Conservation (phyloP, 2,797 vertebrate genomes). For the Chloroceryle inda region DNA sequence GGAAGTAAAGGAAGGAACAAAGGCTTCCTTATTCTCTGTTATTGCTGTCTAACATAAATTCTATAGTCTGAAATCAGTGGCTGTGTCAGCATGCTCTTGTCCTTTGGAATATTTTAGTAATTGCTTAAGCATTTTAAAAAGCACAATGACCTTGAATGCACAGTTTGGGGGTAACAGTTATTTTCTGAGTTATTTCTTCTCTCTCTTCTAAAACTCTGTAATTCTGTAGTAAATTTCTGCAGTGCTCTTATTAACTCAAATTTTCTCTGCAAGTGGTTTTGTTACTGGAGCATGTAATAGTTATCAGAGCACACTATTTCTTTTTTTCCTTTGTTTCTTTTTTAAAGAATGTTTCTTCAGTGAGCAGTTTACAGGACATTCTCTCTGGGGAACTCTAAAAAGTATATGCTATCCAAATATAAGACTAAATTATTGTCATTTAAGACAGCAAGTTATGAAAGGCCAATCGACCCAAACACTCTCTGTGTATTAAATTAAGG, state of each 20-base stretch:
- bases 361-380: not conserved
- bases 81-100: not conserved
- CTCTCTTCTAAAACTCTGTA: not conserved
- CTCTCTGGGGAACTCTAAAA: not conserved
- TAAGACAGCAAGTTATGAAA: not conserved
- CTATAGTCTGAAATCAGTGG: not conserved
- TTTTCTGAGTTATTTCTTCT: not conserved
- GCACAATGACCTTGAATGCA: not conserved
- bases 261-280: slow-evolving; percentile 17
- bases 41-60: not conserved
- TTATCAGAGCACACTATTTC: not conserved
- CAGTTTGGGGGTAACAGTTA: not conserved
- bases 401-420: not conserved
- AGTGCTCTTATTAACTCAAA: not conserved
- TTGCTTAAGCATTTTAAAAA: not conserved
- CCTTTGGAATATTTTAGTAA: not conserved
- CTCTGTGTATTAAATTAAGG: not conserved
- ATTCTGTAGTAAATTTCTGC: not conserved
- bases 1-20: not conserved
- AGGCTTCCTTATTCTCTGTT: not conserved
- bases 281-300: not conserved
- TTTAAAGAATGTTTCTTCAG: not conserved
- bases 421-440: not conserved
- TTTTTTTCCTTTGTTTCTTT: not conserved
- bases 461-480: not conserved